A percentile compares a stretch with the other conserved stretches of the same genome.
These are phyloP conservation scores for Linnaemya vulpina DNA, from an alignment of 2,888 invertebrate genomes.

Conservation along the genomic window DNA sequence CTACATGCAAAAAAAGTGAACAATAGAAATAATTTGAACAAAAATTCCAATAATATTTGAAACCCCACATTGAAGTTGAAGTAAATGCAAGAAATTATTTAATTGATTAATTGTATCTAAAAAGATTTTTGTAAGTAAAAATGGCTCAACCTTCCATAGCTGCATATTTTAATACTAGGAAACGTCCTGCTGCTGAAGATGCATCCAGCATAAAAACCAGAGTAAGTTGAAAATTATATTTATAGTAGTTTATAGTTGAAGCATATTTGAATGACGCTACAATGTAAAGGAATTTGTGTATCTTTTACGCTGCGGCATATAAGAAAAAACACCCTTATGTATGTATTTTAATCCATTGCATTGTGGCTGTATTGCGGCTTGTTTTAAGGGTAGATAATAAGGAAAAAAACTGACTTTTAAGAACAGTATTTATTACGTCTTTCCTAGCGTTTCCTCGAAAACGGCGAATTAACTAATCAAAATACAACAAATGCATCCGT, in stretches of 20 bases:
- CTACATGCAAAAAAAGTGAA: slow-evolving; percentile 14
- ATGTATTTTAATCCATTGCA: neutral
- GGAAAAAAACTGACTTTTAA: slow-evolving; percentile 13
- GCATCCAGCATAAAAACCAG: slow-evolving; percentile 85
- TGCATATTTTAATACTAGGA: slow-evolving; percentile 89
- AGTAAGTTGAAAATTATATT: slow-evolving; percentile 81
- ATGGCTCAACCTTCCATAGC: slow-evolving; percentile 92
- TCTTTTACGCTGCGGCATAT: slow-evolving; percentile 1
- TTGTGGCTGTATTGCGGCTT: slow-evolving; percentile 22
- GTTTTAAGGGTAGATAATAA: slow-evolving; percentile 12
- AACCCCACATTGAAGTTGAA: slow-evolving; percentile 56
- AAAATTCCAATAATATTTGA: slow-evolving; percentile 18
- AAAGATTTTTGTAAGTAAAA: slow-evolving; percentile 46
- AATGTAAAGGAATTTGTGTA: slow-evolving; percentile 45
- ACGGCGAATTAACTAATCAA: slow-evolving; percentile 46
- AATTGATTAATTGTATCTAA: neutral
- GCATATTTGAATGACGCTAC: slow-evolving; percentile 10
- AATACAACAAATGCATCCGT: slow-evolving; percentile 57
- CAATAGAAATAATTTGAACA: neutral
- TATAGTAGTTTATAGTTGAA: neutral
- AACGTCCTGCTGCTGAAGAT: slow-evolving; percentile 89
- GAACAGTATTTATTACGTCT: neutral
- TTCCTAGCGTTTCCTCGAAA: slow-evolving; percentile 70
- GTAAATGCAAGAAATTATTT: slow-evolving; percentile 12
- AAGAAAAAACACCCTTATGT: slow-evolving; percentile 40